Conservation (phyloP, 2,888 invertebrate species). For the Spisula solida region DNA sequence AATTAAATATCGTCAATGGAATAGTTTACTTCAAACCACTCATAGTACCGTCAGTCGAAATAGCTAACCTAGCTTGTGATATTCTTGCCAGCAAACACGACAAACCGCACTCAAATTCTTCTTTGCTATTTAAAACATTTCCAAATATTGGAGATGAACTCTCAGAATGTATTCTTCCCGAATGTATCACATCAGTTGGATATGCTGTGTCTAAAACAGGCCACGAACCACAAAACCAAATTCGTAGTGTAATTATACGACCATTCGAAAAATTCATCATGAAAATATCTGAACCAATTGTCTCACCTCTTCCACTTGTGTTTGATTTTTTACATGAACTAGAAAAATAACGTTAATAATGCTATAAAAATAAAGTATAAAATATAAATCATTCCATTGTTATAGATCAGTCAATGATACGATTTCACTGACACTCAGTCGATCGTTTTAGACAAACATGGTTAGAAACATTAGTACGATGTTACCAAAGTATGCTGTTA, state of each 20-base stretch:
- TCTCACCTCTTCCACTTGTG: background rate
- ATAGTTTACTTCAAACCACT: background rate
- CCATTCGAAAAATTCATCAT: slow-evolving; percentile 28
- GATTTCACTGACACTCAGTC: background rate
- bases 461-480: background rate
- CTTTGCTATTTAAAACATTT: slow-evolving; percentile 25
- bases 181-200: background rate
- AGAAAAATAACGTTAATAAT: background rate
- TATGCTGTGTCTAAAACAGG: slow-evolving; percentile 1
- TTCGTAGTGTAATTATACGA: background rate
- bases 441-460: background rate
- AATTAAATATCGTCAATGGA: background rate
- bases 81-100: background rate
- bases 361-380: no score
- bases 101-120: background rate
- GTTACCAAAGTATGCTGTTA: slow-evolving; percentile 26
- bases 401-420: background rate
- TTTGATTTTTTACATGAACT: background rate
- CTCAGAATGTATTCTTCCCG: background rate
- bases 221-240: slow-evolving; percentile 6
- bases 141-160: background rate
- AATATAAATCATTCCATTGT: background rate
- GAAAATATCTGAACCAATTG: slow-evolving; percentile 13
- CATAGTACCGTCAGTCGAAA: slow-evolving; percentile 24
- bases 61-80: background rate